Evolutionary conservation across 2,113 vertebrate species (phyloP).

Genomic region (Harpagus bidentatus): DNA sequence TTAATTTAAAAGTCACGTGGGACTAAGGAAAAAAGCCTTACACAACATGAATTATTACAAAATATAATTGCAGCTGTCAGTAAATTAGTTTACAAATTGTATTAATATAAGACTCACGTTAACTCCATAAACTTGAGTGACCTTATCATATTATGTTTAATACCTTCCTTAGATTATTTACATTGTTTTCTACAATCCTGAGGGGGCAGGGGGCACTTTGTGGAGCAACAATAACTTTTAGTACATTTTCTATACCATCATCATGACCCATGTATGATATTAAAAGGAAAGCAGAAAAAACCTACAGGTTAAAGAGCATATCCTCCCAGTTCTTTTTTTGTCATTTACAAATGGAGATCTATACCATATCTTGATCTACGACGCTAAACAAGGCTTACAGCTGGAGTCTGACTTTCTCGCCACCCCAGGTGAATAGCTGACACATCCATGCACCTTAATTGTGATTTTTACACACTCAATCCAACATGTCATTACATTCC

Average conservation of each 20-base stretch:
- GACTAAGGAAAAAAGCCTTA: neutral
- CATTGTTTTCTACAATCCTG: neutral
- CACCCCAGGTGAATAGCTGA: neutral
- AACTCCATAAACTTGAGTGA: neutral
- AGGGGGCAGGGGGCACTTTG: neutral
- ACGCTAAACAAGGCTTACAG: neutral
- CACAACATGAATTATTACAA: neutral
- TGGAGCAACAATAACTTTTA: neutral
- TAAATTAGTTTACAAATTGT: neutral
- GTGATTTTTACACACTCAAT: neutral
- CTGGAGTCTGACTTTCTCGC: neutral
- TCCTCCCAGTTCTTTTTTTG: neutral
- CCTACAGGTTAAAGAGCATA: neutral
- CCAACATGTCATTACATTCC: neutral
- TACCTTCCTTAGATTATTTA: neutral
- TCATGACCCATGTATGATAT: neutral
- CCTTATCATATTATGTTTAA: neutral
- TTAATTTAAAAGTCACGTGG: neutral
- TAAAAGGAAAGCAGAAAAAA: neutral
- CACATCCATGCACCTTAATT: neutral
- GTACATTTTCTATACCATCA: neutral
- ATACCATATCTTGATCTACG: neutral
- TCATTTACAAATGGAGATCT: neutral
- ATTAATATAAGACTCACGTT: neutral
- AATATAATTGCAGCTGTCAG: neutral